These are phyloP conservation scores for Bolinopsis microptera DNA, from an alignment of 37 sponge, comb jelly and placozoan species.

Conservation along the genomic window DNA sequence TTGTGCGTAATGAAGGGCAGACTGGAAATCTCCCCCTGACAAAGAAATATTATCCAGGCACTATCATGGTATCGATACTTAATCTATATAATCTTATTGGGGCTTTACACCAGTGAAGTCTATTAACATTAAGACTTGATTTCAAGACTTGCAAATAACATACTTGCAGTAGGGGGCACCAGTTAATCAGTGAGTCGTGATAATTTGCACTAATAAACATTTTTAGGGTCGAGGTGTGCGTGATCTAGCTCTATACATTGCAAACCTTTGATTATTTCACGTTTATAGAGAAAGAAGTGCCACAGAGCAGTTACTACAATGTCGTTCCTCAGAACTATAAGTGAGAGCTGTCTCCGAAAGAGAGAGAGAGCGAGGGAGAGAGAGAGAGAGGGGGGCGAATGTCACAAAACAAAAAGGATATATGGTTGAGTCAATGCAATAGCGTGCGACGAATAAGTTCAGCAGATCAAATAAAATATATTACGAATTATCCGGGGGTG, in stretches of 20 bases:
- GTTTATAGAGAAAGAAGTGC: too few species aligned
- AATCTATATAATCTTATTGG: neutral
- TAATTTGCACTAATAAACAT: too few species aligned
- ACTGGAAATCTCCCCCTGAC: neutral
- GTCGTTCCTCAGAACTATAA: too few species aligned
- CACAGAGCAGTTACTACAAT: too few species aligned
- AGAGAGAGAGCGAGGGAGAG: too few species aligned
- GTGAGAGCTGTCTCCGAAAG: too few species aligned
- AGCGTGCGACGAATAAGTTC: neutral
- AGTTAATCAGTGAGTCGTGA: too few species aligned
- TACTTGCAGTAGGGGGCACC: too few species aligned
- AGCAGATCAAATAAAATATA: neutral
- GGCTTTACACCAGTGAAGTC: neutral
- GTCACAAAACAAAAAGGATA: neutral
- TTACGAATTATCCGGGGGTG: neutral
- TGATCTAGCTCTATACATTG: too few species aligned
- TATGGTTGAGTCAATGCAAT: neutral
- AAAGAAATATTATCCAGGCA: neutral
- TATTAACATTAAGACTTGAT: neutral
- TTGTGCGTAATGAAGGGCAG: neutral
- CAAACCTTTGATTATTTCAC: too few species aligned
- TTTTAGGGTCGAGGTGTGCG: too few species aligned
- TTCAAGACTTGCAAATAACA: neutral
- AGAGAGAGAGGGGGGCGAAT: too few species aligned
- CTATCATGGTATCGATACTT: neutral